phyloP scores from a whole-genome alignment of 2,797 vertebrate genomes.

The Antrozous pallidus region DNA sequence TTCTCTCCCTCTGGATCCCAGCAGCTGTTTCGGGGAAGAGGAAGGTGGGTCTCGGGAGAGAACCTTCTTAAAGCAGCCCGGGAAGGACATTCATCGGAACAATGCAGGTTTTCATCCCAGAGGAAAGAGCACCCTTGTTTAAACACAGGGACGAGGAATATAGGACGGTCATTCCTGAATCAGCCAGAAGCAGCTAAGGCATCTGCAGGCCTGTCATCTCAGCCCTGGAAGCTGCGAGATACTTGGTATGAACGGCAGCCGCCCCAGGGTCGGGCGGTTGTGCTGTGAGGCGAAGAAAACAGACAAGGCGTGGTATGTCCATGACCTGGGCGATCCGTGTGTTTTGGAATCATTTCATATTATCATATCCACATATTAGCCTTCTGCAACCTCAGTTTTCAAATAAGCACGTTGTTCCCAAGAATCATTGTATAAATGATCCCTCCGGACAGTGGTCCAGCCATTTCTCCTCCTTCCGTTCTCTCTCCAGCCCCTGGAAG shows the following conservation, averaged over 20 bases:
- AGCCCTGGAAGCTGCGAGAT: background rate
- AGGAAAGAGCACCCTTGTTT: constrained; percentile 50
- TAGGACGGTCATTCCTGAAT: constrained; percentile 65
- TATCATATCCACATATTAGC: background rate
- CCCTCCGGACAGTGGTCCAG: fast-evolving
- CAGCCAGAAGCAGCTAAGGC: constrained; percentile 67
- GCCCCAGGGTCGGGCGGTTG: background rate
- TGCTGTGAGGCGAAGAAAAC: constrained; percentile 8
- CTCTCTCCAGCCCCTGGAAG: fast-evolving
- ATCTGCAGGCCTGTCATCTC: constrained; percentile 38
- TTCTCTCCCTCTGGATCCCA: constrained; percentile 71
- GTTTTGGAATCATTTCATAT: background rate
- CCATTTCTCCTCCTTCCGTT: background rate
- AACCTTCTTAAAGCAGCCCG: constrained; percentile 66
- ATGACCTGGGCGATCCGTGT: background rate
- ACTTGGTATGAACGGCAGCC: constrained; percentile 33
- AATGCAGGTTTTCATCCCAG: constrained; percentile 75
- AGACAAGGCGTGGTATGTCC: background rate
- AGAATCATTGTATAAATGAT: too few species aligned
- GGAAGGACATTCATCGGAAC: constrained; percentile 73
- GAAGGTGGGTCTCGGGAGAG: constrained; percentile 70
- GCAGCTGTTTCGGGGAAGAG: constrained; percentile 67
- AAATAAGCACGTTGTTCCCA: background rate
- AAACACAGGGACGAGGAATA: constrained; percentile 61
- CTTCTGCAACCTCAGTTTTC: background rate